Percentiles rank a stretch among this genome's conserved stretches.
Conservation (phyloP, 2,888 invertebrate genomes). For the Pyrrhia umbra region DNA sequence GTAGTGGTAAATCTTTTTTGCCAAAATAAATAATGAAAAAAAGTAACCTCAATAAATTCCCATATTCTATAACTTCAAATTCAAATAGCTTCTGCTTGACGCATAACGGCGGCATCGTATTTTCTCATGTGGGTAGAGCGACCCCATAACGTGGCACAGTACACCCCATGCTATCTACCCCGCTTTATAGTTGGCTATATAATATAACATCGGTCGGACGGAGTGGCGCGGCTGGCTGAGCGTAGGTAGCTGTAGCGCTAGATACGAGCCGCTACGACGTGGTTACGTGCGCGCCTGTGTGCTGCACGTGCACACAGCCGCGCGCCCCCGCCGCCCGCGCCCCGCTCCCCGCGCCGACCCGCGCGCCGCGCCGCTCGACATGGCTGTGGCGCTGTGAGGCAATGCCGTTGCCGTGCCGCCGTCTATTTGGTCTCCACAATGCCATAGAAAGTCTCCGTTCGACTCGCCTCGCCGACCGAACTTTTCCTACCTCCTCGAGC, state of each 20-base stretch:
- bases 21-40: background rate
- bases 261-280: constrained; percentile 85
- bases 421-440: constrained; percentile 88
- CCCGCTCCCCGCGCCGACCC: constrained; percentile 63
- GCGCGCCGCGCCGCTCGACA: constrained; percentile 76
- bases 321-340: constrained; percentile 60
- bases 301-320: constrained; percentile 74
- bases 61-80: constrained; percentile 32
- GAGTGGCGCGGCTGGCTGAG: constrained; percentile 69
- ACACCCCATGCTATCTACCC: constrained; percentile 83
- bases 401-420: constrained; percentile 88
- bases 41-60: constrained; percentile 13
- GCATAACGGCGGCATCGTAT: constrained; percentile 47
- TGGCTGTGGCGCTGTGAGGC: constrained; percentile 86
- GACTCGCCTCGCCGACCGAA: constrained; percentile 86
- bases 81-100: constrained; percentile 44
- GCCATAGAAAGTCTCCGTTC: constrained; percentile 89
- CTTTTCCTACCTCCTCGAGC: constrained; percentile 86
- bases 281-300: constrained; percentile 80
- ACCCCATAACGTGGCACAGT: constrained; percentile 73
- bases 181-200: constrained; percentile 80
- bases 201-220: constrained; percentile 71
- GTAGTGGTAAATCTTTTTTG: background rate
- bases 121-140: constrained; percentile 65
- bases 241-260: constrained; percentile 85